phyloP scores from a whole-genome alignment of 2,888 invertebrate genomes.

The Tenthredo scrophulariae region DNA sequence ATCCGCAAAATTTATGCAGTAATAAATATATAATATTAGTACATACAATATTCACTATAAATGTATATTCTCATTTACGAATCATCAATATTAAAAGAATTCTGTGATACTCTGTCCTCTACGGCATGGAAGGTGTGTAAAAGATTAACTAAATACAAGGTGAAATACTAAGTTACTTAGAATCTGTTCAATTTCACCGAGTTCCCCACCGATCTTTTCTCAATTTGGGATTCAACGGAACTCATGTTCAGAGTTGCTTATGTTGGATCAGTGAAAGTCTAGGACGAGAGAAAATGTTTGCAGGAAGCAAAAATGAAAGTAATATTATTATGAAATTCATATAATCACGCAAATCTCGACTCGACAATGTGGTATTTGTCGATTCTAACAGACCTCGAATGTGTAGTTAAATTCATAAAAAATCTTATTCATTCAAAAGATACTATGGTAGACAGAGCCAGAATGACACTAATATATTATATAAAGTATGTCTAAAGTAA shows the following conservation, averaged over 20 bases:
- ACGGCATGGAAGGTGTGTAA: conserved; percentile 19
- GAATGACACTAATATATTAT: neutral
- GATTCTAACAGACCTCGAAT: neutral
- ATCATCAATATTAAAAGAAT: conserved; percentile 29
- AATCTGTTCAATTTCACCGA: conserved; percentile 11
- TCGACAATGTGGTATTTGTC: neutral
- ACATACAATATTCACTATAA: conserved; percentile 1
- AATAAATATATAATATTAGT: conserved; percentile 2
- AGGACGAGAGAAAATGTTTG: neutral
- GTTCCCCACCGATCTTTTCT: neutral
- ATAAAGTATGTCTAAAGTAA: neutral
- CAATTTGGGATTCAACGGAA: neutral
- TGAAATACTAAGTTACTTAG: neutral
- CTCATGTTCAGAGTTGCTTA: neutral
- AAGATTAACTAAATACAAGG: neutral
- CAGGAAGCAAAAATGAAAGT: conserved; percentile 5
- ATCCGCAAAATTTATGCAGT: conserved; percentile 19
- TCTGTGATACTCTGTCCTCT: conserved; percentile 45
- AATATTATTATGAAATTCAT: conserved; percentile 23
- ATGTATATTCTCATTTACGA: conserved; percentile 29
- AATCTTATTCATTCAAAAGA: neutral
- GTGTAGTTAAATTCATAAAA: neutral
- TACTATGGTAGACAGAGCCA: neutral
- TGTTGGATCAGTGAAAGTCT: neutral
- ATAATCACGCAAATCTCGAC: neutral